Evolutionary conservation across 2,113 vertebrate genomes (phyloP).

Genomic region (Oryzias javanicus): DNA sequence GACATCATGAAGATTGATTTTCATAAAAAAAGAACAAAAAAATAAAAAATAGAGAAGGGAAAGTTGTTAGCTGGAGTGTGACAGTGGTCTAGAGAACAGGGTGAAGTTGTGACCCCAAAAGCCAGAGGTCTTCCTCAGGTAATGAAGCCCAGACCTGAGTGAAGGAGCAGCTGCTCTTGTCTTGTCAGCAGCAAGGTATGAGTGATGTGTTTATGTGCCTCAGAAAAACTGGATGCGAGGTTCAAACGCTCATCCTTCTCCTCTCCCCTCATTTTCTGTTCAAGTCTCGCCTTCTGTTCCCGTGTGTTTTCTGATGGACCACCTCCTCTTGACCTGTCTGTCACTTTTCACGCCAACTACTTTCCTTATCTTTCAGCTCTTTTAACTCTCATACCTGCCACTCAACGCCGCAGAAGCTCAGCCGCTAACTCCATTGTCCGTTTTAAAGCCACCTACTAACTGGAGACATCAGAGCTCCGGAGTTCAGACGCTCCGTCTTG

Average conservation of each 20-base stretch:
- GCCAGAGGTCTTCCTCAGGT: conserved; percentile 29
- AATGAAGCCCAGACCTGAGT: conserved; percentile 25
- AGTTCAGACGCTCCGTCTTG: conserved; percentile 57
- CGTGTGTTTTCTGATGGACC: conserved; percentile 34
- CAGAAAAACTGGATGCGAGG: conserved; percentile 12
- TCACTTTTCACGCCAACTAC: conserved; percentile 37
- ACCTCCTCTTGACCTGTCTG: conserved; percentile 35
- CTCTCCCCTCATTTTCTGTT: conserved; percentile 33
- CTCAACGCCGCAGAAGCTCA: conserved; percentile 26
- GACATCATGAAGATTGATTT: conserved; percentile 70
- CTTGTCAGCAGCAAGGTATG: conserved; percentile 13
- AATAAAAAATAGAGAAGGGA: conserved; percentile 21
- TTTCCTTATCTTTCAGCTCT: conserved; percentile 27
- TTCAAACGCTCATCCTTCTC: conserved; percentile 27
- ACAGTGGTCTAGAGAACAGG: neutral
- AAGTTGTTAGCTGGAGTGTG: conserved; percentile 38
- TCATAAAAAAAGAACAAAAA: conserved; percentile 51
- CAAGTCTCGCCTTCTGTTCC: conserved; percentile 28
- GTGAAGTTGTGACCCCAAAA: conserved; percentile 8
- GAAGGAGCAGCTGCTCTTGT: conserved; percentile 29
- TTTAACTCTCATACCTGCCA: conserved; percentile 32
- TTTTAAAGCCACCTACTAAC: conserved; percentile 26
- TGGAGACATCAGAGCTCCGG: conserved; percentile 48
- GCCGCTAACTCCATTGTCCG: conserved; percentile 44
- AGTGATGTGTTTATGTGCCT: conserved; percentile 49